phyloP scores from a whole-genome alignment of 2,797 vertebrate genomes.

The Podargus strigoides region DNA sequence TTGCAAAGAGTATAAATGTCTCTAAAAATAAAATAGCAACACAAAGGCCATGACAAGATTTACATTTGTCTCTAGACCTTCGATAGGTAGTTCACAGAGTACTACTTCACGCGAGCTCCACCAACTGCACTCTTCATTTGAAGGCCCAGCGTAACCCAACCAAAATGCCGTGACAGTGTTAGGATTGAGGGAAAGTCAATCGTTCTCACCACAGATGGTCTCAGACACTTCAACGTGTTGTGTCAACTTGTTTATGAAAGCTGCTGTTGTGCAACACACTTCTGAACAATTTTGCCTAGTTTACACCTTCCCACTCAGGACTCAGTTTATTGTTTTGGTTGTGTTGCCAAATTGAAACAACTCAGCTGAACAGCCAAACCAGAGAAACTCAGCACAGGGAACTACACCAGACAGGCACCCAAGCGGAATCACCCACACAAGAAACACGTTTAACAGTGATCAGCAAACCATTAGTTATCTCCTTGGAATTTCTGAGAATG shows the following conservation, averaged over 20 bases:
- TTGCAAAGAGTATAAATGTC: conserved; percentile 60
- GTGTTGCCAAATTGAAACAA: neutral
- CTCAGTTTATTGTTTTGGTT: neutral
- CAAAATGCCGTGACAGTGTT: neutral
- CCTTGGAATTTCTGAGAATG: neutral
- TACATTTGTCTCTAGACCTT: conserved; percentile 30
- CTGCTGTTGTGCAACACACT: conserved; percentile 17
- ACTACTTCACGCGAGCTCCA: conserved; percentile 17
- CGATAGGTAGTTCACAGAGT: conserved; percentile 45
- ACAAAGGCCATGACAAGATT: neutral
- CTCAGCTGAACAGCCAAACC: accelerated
- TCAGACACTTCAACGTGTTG: conserved; percentile 33
- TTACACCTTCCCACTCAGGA: neutral
- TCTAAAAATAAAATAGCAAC: conserved; percentile 32
- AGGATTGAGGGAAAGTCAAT: neutral
- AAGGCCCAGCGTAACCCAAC: conserved; percentile 37
- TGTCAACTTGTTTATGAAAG: neutral
- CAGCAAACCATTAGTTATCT: neutral
- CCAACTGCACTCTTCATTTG: neutral
- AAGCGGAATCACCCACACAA: neutral
- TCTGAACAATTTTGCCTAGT: neutral
- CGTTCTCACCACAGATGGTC: neutral
- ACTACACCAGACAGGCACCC: neutral
- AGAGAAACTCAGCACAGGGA: neutral
- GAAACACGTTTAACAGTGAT: neutral